Base-by-base conservation (phyloP, 2,113 vertebrate species). In the Eupsittula cactorum region DNA sequence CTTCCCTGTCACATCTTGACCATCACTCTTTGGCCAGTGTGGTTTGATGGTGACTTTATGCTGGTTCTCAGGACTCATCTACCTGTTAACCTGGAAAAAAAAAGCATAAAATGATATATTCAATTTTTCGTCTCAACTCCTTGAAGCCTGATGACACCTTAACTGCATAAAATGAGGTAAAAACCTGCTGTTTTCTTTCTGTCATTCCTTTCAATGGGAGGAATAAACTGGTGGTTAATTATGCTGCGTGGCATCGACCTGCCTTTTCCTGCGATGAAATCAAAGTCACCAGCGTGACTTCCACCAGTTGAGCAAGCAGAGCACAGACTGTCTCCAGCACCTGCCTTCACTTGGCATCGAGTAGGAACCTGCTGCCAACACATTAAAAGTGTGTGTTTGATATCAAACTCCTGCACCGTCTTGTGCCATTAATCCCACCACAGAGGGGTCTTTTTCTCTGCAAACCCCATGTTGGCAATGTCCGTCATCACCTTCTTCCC, bases 401-500 rank as follows among this genome's bases (percentile, higher is more conserved):
- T 4, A 33, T 29, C 69, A 84, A 83, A 69, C 81, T 50, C 84
- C 80, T 3, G 4, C 46, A 6, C 65, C 0, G 1, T 28, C 24
- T 13, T 1, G 1, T 28, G 78, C 2, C 0, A 0, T 11, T 21
- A 14, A 42, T 44, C 76, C 44, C 76, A 7, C 35, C 46, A 3
- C 28, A 19, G 35, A 80, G 41, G 10, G 10, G 25, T 24, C 0
- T n/a, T 49, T 29, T 5, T 8, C 46, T 33, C 41, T 52, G 55
- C 41, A 21, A 9, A 12, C 39, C 53, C 62, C 1, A 1, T 5
- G 1, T 8, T 14, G 13, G 3, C 0, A 1, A 5, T 13, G 63
- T 57, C 86, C 13, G 0, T 46, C 68, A 24, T 42, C 6, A 1
- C 71, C 7, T 0, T 16, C 3, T 0, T 49, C 0, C 9, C 29